Evolutionary conservation across 2,888 invertebrate genomes (phyloP).

Genomic region (Troides oblongomaculatus): DNA sequence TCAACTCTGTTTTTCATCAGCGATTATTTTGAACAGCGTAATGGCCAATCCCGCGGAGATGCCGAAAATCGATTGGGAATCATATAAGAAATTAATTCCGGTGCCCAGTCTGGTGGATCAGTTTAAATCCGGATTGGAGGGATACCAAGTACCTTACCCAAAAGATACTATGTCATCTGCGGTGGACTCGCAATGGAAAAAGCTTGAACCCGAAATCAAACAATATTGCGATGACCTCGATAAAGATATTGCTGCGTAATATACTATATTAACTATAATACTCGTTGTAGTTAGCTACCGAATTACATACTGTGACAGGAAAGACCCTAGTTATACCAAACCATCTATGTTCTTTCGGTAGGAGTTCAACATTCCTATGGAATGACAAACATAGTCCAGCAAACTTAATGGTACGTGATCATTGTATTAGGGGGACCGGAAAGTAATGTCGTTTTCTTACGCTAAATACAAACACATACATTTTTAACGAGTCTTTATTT

Average conservation of each 20-base stretch:
- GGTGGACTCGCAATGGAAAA: slow-evolving; percentile 63
- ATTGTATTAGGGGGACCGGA: too few species aligned
- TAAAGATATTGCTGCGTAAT: slow-evolving; percentile 49
- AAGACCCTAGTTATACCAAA: too few species aligned
- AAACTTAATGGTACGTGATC: background rate
- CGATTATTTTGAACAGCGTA: slow-evolving; percentile 44
- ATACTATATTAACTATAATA: too few species aligned
- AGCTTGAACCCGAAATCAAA: slow-evolving; percentile 51
- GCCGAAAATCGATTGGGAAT: slow-evolving; percentile 66
- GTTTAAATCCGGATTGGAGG: slow-evolving; percentile 50
- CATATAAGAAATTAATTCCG: slow-evolving; percentile 55
- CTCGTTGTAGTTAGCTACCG: too few species aligned
- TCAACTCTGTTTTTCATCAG: background rate
- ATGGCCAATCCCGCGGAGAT: slow-evolving; percentile 51
- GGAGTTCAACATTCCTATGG: background rate
- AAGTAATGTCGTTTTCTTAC: too few species aligned
- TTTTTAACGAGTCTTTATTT: too few species aligned
- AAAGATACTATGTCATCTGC: slow-evolving; percentile 47
- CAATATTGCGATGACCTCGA: slow-evolving; percentile 49
- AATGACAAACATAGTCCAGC: too few species aligned
- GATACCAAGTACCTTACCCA: slow-evolving; percentile 58
- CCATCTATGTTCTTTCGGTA: background rate
- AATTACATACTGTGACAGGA: too few species aligned
- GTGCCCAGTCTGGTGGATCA: slow-evolving; percentile 57
- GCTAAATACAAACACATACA: too few species aligned